Evolutionary conservation across 2,113 vertebrate genomes (phyloP).

Genomic region (Puffinus mauretanicus): DNA sequence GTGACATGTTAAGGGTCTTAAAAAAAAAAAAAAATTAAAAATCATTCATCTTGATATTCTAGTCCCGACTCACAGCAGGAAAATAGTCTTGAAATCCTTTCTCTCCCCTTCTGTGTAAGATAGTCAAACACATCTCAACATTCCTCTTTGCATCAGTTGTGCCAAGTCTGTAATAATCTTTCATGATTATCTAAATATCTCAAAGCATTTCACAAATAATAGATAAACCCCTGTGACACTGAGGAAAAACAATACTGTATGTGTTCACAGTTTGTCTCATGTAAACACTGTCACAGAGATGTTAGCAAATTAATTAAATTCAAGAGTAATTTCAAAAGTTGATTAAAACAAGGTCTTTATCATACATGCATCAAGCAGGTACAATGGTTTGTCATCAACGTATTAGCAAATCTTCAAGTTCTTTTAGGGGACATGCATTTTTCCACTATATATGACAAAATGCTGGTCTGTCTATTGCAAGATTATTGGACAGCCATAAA

Average conservation of each 20-base stretch:
- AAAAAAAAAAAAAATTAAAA: background rate
- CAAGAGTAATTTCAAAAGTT: background rate
- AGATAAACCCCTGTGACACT: background rate
- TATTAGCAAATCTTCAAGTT: background rate
- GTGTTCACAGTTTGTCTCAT: background rate
- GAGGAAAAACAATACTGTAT: background rate
- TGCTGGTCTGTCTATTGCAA: background rate
- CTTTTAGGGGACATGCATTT: background rate
- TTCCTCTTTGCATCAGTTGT: background rate
- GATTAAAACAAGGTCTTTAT: background rate
- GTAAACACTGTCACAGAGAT: background rate
- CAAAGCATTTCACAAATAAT: background rate
- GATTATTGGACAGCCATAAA: background rate
- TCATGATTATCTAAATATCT: background rate
- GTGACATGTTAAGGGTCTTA: background rate
- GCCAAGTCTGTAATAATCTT: background rate
- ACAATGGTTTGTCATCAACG: background rate
- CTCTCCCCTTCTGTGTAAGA: background rate
- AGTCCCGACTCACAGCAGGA: background rate
- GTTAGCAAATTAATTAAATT: background rate
- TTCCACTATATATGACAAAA: background rate
- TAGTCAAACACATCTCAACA: background rate
- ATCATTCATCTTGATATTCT: background rate
- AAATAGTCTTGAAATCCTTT: background rate
- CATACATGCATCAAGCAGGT: background rate